Evolutionary conservation across 2,797 vertebrate species (phyloP), one percentile per base, ranked within the genome.

Genomic region (Bufotes viridis): DNA sequence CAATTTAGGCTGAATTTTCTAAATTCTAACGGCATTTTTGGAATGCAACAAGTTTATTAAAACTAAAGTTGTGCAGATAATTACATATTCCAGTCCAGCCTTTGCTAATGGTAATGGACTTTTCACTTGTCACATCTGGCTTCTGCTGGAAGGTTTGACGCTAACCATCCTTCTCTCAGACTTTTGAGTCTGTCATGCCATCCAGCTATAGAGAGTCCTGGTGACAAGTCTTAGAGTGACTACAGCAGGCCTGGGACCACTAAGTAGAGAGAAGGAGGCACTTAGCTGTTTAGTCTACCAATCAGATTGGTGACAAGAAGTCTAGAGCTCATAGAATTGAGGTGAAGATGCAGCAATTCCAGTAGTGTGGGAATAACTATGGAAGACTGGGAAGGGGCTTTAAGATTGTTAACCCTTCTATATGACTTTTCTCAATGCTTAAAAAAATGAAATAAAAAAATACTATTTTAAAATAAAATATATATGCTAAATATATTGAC

Each of bases 261-360:
- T 17, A 74, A 87, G 58, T 61, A 78, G 34, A 81, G 87, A 89
- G 90, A 65, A 15, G 55, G 91, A 91, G 90, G 82, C 90, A 76
- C 94, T 94, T 93, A 49, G 92, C 94, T 98, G 97, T 98, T 98
- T 98, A 98, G 97, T 98, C 97, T 98, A 97, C 96, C 93, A 93
- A 97, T 97, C 97, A 96, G 89, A 90, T 91, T 94, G 96, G 97
- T 97, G 97, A 97, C 97, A 86, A 92, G 93, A 94, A 97, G 97
- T 97, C 97, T 98, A 94, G 95, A 90, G 88, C 88, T 91, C 90
- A 90, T 88, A 76, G 72, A 60, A 86, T 55, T 51, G 70, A 49
- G 74, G 7, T 69, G 70, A 78, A 72, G 82, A 84, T 84, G 87
- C 55, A 81, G 76, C 57, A 69, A 55, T 67, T 80, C 34, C 34